Conservation (phyloP, 2,113 vertebrate genomes). For the Rhombomys opimus region DNA sequence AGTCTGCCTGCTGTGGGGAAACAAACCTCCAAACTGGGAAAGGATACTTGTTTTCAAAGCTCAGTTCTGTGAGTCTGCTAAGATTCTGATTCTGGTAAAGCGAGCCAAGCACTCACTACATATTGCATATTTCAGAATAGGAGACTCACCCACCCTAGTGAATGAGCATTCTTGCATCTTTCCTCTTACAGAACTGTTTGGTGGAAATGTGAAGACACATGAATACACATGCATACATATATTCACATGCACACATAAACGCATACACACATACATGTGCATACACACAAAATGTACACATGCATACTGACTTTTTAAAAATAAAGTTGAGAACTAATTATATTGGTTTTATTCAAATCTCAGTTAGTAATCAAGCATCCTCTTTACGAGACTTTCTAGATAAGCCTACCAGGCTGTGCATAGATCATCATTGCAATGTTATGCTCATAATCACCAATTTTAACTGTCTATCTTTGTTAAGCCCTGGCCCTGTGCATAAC, state of each 20-base stretch:
- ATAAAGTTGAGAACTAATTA: neutral
- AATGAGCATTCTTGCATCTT: neutral
- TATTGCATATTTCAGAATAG: neutral
- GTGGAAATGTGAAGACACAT: neutral
- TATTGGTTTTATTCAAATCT: neutral
- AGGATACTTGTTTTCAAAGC: neutral
- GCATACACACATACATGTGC: neutral
- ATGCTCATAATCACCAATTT: neutral
- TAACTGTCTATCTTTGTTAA: slow-evolving; percentile 1
- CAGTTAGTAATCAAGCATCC: neutral
- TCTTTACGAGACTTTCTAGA: neutral
- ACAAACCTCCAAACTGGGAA: neutral
- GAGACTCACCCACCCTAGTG: neutral
- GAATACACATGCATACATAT: neutral
- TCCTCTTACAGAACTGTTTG: neutral
- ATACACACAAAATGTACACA: neutral
- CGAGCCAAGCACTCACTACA: neutral
- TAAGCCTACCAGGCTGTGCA: neutral
- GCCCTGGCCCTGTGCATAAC: neutral
- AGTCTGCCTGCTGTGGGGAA: neutral
- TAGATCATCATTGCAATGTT: neutral
- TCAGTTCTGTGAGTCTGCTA: neutral
- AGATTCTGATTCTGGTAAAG: neutral
- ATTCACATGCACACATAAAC: neutral
- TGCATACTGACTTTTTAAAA: neutral